Percentiles rank a stretch among this genome's conserved stretches.
Conservation (phyloP, 2,797 vertebrate genomes). For the Danio jaintianensis region DNA sequence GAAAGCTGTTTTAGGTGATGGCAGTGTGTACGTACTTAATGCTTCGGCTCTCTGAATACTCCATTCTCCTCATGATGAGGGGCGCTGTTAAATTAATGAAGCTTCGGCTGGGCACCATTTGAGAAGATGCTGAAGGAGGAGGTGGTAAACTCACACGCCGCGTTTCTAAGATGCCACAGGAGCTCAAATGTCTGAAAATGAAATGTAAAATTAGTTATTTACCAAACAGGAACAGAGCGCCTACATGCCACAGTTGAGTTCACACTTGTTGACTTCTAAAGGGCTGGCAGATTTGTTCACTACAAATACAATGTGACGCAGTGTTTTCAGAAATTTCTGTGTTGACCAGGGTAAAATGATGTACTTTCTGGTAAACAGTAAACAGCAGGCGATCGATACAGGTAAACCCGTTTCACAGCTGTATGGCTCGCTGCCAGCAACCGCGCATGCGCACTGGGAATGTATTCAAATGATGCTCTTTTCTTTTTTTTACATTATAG, state of each 20-base stretch:
- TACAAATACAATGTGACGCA: slow-evolving; percentile 8
- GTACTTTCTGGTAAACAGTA: slow-evolving; percentile 16
- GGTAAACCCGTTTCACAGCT: not conserved
- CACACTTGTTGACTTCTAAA: not conserved
- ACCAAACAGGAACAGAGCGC: not conserved
- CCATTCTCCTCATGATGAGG: slow-evolving; percentile 71
- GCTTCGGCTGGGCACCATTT: slow-evolving; percentile 60
- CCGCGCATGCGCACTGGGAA: not conserved
- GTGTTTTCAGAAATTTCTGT: not conserved
- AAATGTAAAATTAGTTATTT: not conserved
- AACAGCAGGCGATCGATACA: slow-evolving; percentile 23
- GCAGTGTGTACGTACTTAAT: slow-evolving; percentile 67
- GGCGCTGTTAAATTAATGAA: slow-evolving; percentile 76
- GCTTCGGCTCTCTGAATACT: slow-evolving; percentile 74
- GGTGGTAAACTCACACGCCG: slow-evolving; percentile 58
- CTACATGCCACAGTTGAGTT: not conserved
- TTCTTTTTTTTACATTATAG: too few species aligned
- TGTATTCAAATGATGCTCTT: not conserved
- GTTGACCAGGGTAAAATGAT: not conserved
- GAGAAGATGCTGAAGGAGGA: slow-evolving; percentile 7
- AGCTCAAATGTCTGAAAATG: slow-evolving; percentile 65
- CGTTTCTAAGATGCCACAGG: slow-evolving; percentile 61
- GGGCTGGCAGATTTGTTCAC: not conserved
- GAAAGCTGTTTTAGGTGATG: not conserved
- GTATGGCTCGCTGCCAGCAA: not conserved